Evolutionary conservation across 2,113 vertebrate species (phyloP).

Genomic region (Chamaetylas fuelleborni): DNA sequence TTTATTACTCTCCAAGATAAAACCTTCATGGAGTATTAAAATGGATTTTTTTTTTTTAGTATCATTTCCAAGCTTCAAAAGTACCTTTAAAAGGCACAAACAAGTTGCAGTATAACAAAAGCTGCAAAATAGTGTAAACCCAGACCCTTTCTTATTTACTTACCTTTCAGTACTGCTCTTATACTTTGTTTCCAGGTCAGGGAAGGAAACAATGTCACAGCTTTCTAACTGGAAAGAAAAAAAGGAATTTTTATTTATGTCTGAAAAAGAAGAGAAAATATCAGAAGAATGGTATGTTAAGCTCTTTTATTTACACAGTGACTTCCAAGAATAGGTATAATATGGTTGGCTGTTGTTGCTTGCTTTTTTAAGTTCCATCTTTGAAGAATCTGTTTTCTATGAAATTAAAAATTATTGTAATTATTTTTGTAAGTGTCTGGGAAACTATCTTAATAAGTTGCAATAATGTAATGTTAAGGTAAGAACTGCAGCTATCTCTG

Average conservation of each 20-base stretch:
- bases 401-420: not conserved
- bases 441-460: not conserved
- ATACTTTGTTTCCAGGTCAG: conserved; percentile 62
- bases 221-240: conserved; percentile 54
- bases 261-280: conserved; percentile 85
- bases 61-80: conserved; percentile 63
- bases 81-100: conserved; percentile 38
- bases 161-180: not conserved
- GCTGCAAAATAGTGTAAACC: not conserved
- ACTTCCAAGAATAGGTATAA: not conserved
- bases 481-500: not conserved
- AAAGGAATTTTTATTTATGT: conserved; percentile 46
- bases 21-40: conserved; percentile 67
- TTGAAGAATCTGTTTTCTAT: not conserved
- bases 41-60: not conserved
- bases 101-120: conserved; percentile 43
- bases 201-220: conserved; percentile 60
- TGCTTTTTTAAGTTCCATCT: not conserved
- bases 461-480: not conserved
- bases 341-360: not conserved
- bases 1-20: conserved; percentile 76
- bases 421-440: not conserved
- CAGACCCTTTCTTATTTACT: not conserved
- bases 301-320: not conserved
- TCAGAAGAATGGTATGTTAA: conserved; percentile 88